Evolutionary conservation across 2,888 invertebrate genomes (phyloP).

Genomic region (Hydrotaea diabolus): DNA sequence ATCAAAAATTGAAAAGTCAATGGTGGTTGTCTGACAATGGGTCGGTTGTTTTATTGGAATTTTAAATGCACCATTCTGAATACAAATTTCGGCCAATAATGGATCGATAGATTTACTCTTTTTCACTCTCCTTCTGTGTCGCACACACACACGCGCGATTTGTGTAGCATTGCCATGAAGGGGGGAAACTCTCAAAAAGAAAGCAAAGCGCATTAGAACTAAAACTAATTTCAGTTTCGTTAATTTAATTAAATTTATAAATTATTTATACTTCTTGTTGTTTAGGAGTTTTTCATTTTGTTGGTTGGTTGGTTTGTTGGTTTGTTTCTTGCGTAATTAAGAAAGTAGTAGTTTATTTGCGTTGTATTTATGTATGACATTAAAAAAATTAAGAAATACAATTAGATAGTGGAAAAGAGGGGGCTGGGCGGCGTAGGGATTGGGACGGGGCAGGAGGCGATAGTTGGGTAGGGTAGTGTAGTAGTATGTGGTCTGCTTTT

Average conservation of each 20-base stretch:
- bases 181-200: not conserved
- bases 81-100: constrained; percentile 20
- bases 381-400: constrained; percentile 34
- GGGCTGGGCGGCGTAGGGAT: not conserved
- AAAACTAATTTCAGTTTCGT: constrained; percentile 35
- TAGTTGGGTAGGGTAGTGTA: too few relatives aligned
- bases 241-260: constrained; percentile 50
- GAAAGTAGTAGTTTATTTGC: constrained; percentile 46
- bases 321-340: constrained; percentile 37
- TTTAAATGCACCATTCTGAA: constrained; percentile 30
- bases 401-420: not conserved
- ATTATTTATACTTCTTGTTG: constrained; percentile 43
- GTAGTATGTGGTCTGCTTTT: constrained; percentile 48
- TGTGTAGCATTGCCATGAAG: not conserved
- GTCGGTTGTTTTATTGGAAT: constrained; percentile 22
- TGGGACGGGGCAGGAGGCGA: not conserved
- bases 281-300: constrained; percentile 1
- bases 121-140: too few relatives aligned
- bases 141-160: not conserved
- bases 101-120: too few relatives aligned
- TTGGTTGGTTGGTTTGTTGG: constrained; percentile 31
- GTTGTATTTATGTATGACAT: constrained; percentile 45
- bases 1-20: not conserved
- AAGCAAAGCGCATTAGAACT: constrained; percentile 28
- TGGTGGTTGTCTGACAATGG: not conserved